Conservation (phyloP, 2,113 vertebrate genomes). For the Mystacornis crossleyi region DNA sequence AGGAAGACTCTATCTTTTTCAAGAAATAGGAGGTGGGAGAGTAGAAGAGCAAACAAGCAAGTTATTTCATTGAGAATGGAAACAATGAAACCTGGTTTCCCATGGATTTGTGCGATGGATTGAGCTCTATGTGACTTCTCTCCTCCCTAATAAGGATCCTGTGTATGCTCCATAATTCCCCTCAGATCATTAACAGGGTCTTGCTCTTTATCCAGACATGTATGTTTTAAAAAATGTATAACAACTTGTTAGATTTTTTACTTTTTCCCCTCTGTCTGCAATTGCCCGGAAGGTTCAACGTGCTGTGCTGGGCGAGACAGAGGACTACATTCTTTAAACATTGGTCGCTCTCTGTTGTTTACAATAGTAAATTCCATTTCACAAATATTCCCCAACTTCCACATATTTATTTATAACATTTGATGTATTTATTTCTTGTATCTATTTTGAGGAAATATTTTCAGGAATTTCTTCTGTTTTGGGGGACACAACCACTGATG, state of each 20-base stretch:
- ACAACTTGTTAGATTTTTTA: background rate
- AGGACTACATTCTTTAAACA: background rate
- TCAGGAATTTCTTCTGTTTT: background rate
- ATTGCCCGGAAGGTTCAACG: background rate
- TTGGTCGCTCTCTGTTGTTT: background rate
- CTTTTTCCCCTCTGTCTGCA: background rate
- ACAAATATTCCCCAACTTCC: background rate
- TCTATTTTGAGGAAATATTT: background rate
- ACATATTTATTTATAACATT: background rate
- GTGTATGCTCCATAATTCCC: background rate
- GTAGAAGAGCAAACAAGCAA: background rate
- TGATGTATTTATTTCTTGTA: background rate
- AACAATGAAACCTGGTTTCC: background rate
- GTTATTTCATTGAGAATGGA: background rate
- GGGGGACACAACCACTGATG: background rate
- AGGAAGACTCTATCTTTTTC: background rate
- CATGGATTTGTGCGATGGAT: background rate
- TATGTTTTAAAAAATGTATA: background rate
- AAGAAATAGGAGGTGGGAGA: background rate
- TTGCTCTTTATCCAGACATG: background rate
- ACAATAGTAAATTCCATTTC: background rate
- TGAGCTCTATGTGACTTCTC: background rate
- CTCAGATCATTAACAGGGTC: background rate
- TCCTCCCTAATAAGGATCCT: background rate
- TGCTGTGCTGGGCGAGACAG: background rate